Evolutionary conservation across 2,888 invertebrate genomes (phyloP).

Genomic region (Bellardia pandia): DNA sequence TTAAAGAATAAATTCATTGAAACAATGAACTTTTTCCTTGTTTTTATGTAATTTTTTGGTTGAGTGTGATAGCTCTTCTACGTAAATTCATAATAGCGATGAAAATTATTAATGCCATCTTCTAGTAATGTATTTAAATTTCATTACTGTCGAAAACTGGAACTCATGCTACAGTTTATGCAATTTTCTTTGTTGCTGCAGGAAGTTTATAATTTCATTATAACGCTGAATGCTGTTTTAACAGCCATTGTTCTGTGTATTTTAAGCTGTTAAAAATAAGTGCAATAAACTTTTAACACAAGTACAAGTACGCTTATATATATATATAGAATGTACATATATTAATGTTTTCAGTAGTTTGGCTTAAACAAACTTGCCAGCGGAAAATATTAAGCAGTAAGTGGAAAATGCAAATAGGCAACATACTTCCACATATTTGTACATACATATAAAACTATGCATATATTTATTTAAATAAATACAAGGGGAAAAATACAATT

Average conservation of each 20-base stretch:
- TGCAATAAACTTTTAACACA: slow-evolving; percentile 55
- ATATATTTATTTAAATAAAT: not conserved
- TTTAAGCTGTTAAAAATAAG: slow-evolving; percentile 50
- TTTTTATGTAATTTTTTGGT: no score
- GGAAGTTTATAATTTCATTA: slow-evolving; percentile 46
- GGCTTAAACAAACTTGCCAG: slow-evolving; percentile 9
- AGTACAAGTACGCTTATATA: not conserved
- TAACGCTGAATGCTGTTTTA: not conserved
- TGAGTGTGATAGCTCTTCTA: no score
- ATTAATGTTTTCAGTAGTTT: not conserved
- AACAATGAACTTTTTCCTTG: no score
- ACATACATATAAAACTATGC: not conserved
- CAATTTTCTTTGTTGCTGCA: slow-evolving; percentile 1
- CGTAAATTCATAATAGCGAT: no score
- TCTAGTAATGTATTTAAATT: not conserved
- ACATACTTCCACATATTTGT: not conserved
- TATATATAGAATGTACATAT: not conserved
- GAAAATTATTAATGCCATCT: no score
- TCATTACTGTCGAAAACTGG: no score
- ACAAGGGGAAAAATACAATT: not conserved
- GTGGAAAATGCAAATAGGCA: slow-evolving; percentile 12
- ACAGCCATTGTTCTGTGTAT: slow-evolving; percentile 13
- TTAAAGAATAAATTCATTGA: no score
- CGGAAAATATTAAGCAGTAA: slow-evolving; percentile 29
- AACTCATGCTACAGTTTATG: not conserved